phyloP scores from a whole-genome alignment of 2,888 invertebrate genomes.

The Epinotia nisella region DNA sequence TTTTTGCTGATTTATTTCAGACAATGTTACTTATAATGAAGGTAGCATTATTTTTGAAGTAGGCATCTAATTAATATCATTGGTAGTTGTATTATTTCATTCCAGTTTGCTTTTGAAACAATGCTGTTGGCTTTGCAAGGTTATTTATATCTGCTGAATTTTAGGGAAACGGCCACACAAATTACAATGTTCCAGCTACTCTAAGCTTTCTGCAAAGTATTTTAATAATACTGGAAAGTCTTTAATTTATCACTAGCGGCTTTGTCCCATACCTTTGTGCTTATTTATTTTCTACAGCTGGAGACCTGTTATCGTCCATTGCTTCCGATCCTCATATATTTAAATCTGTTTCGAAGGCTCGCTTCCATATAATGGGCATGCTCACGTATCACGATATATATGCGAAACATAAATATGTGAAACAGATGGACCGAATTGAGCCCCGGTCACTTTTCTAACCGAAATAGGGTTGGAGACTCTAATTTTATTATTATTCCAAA shows the following conservation, averaged over 20 bases:
- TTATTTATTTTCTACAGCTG: not conserved
- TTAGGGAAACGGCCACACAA: slow-evolving; percentile 31
- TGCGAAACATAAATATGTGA: not conserved
- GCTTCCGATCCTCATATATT: not conserved
- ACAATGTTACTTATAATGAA: slow-evolving; percentile 54
- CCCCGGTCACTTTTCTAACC: not conserved
- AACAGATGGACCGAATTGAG: not conserved
- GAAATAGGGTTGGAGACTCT: too few relatives aligned
- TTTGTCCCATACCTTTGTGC: slow-evolving; percentile 4
- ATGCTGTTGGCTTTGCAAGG: slow-evolving; percentile 27
- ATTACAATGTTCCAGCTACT: slow-evolving; percentile 16
- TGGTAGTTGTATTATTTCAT: slow-evolving; percentile 2
- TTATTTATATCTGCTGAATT: slow-evolving; percentile 34
- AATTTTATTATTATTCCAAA: too few relatives aligned
- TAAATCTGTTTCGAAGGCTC: not conserved
- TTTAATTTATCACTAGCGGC: slow-evolving; percentile 28
- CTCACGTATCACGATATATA: too few relatives aligned
- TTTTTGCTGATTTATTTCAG: slow-evolving; percentile 74
- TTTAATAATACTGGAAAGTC: slow-evolving; percentile 31
- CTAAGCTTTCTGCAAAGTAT: slow-evolving; percentile 29
- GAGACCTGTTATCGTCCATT: too few relatives aligned
- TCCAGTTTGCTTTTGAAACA: slow-evolving; percentile 16
- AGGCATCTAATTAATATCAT: not conserved
- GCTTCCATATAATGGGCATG: not conserved
- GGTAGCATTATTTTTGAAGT: not conserved